These are phyloP conservation scores for Lepus oiostolus DNA, from an alignment of 2,797 vertebrate genomes.

Conservation along the genomic window DNA sequence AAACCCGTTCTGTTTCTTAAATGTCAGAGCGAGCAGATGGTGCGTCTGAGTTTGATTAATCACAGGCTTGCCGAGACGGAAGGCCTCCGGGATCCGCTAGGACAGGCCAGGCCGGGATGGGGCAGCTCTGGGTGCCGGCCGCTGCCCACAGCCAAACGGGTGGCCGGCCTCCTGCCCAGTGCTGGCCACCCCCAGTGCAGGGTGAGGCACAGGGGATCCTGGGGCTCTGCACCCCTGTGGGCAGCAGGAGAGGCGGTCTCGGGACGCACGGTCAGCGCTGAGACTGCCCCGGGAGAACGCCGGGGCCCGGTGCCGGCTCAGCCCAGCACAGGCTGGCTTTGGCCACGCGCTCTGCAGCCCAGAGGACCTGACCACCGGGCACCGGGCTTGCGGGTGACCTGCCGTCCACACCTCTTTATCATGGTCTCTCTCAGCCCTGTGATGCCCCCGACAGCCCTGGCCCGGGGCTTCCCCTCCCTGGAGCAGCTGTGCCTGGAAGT, in stretches of 20 bases:
- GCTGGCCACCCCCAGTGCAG: neutral
- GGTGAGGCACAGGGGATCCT: neutral
- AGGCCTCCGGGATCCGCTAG: constrained; percentile 58
- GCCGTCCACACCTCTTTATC: neutral
- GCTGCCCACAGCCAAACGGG: neutral
- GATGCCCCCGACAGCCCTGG: neutral
- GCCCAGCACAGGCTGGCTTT: neutral
- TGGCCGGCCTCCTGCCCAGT: neutral
- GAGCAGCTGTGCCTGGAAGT: constrained; percentile 25
- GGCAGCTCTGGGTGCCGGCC: neutral
- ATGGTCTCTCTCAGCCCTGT: neutral
- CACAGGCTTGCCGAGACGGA: constrained; percentile 15
- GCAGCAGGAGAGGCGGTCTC: neutral
- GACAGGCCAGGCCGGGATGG: neutral
- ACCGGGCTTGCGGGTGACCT: neutral
- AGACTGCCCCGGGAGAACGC: neutral
- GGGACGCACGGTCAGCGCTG: neutral
- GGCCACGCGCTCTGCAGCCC: neutral
- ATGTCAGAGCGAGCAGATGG: constrained; percentile 82
- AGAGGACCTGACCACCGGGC: neutral
- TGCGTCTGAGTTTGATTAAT: constrained; percentile 74
- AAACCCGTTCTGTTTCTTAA: constrained; percentile 76
- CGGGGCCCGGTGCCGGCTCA: neutral
- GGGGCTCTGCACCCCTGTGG: neutral
- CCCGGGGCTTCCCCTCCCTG: neutral